Percentiles rank a stretch among this genome's conserved stretches.
Evolutionary conservation across 2,113 vertebrate genomes (phyloP).

Genomic region (Dolichotis patagonum): DNA sequence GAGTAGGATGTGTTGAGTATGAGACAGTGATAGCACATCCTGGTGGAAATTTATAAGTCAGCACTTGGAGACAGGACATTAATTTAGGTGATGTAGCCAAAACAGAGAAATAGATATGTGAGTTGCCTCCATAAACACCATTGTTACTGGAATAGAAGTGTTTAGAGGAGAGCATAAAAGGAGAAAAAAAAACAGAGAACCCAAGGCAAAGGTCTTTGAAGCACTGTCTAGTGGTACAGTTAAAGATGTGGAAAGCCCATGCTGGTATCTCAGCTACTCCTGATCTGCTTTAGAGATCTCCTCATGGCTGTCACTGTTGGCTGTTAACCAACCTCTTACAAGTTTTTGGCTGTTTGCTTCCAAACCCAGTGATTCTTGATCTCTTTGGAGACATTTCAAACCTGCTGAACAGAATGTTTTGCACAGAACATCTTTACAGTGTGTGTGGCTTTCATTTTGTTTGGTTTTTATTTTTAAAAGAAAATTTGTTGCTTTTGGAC

Average conservation of each 20-base stretch:
- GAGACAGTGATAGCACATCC: not conserved
- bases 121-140: not conserved
- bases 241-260: not conserved
- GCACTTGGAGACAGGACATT: not conserved
- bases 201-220: slow-evolving; percentile 3
- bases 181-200: not conserved
- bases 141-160: not conserved
- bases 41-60: not conserved
- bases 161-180: not conserved
- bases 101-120: not conserved
- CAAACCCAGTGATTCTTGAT: slow-evolving; percentile 55
- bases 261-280: not conserved
- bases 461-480: slow-evolving; percentile 75
- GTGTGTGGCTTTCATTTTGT: slow-evolving; percentile 70
- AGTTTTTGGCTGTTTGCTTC: slow-evolving; percentile 51
- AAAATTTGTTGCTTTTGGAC: slow-evolving; percentile 70
- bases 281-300: not conserved
- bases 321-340: slow-evolving; percentile 35
- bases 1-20: not conserved
- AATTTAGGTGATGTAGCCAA: not conserved
- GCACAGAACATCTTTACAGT: slow-evolving; percentile 50
- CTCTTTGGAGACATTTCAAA: slow-evolving; percentile 59
- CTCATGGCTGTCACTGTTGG: not conserved
- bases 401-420: slow-evolving; percentile 53
- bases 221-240: not conserved